A percentile compares a stretch with the other conserved stretches of the same genome.
Evolutionary conservation across 2,888 invertebrate species (phyloP).

Genomic region (Calliscelio sp.): DNA sequence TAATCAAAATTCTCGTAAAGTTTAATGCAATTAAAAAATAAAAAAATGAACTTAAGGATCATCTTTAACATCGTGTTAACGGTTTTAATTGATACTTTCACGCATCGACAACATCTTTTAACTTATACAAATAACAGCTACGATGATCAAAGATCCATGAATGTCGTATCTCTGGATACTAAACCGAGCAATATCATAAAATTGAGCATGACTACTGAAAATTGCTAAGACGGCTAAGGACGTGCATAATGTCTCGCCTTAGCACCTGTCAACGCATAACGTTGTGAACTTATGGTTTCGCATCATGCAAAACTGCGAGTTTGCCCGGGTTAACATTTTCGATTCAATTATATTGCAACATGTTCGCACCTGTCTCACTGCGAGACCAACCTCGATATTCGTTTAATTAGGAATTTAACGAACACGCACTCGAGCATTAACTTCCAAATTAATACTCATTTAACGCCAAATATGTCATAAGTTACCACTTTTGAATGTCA

Average conservation of each 20-base stretch:
- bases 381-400: constrained; percentile 43
- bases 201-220: constrained; percentile 63
- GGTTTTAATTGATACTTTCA: constrained; percentile 25
- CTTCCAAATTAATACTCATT: constrained; percentile 55
- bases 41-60: not conserved
- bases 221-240: constrained; percentile 66
- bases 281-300: constrained; percentile 67
- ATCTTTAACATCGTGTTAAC: not conserved
- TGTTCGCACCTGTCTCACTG: constrained; percentile 63
- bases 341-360: constrained; percentile 63
- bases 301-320: constrained; percentile 61
- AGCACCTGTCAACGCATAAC: constrained; percentile 72
- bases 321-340: constrained; percentile 60
- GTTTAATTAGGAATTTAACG: constrained; percentile 65
- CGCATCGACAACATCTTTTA: constrained; percentile 4
- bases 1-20: too few species aligned
- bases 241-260: constrained; percentile 70
- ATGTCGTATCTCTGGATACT: constrained; percentile 37
- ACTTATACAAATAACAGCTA: constrained; percentile 21
- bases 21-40: too few species aligned
- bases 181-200: constrained; percentile 52
- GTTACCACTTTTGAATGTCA: constrained; percentile 44
- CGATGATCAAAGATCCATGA: constrained; percentile 45
- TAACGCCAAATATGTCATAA: constrained; percentile 52
- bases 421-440: constrained; percentile 41